Base-by-base conservation (phyloP, 53 echinoderm and acorn worm genomes). In the Stichopus horrens region DNA sequence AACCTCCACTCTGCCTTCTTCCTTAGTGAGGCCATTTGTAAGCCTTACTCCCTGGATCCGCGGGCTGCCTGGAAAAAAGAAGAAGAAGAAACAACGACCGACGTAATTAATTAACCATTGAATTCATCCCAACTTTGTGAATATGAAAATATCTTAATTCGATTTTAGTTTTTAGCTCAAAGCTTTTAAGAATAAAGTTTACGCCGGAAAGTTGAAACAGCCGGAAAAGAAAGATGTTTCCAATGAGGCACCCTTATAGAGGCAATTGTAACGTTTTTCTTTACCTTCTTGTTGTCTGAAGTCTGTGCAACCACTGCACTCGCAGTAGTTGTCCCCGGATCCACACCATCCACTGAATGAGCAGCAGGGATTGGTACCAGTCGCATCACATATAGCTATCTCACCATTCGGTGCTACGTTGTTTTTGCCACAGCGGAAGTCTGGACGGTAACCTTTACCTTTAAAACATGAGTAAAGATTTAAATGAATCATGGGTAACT, bases 1-100 rank as follows among this genome's bases (percentile, higher is more conserved):
- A 10, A 77, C 77, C 77, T 77, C 77, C 23, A 77, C 37, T 7
- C 51, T 52, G 14, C 77, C 77, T 7, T 77, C 77, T 14, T 77
- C 14, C 7, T 52, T 14, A 21, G 9, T 52, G 11, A 51, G 7
- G 54, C 77, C 77, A 77, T 77, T 51, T 9, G 23, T 14, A 22
- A 77, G 23, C 8, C 77, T 22, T 23, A 77, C 77, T 14, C 23
- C 77, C 52, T 71, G n/a, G 19, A 71, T 71, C 7, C 19, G 71
- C 4, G 19, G n/a, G 19, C 19, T 71, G 18, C 6, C 71, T 71
- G 71, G 5, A 2, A 37, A 37, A 37, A 37, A 37, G 2, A 37
- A 37, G 37, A 37, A 37, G 2, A 37, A 37, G n/a, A n/a, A n/a
- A n/a, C n/a, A n/a, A 37, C 37, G 37, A 37, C 37, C 37, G 37